These are phyloP conservation scores for Sebastes baramenuke DNA, from an alignment of 2,797 vertebrate species.

Conservation along the genomic window DNA sequence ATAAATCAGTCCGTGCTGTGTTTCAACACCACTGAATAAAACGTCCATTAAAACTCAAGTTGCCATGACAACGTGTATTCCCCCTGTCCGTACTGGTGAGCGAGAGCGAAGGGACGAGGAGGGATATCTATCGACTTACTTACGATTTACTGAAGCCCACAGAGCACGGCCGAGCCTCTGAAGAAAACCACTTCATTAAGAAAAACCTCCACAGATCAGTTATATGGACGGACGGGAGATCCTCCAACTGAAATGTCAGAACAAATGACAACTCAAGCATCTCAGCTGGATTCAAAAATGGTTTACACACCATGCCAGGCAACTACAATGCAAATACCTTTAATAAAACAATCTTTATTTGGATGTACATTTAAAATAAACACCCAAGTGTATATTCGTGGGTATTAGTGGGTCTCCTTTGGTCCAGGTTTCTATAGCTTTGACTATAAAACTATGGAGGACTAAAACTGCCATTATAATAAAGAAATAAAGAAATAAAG, in stretches of 20 bases:
- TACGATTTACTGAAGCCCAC: slow-evolving; percentile 10
- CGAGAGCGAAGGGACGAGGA: neutral
- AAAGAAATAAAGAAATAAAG: too few relatives aligned
- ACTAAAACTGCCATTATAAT: too few relatives aligned
- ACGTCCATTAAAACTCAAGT: slow-evolving; percentile 43
- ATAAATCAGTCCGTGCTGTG: neutral
- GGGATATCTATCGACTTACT: slow-evolving; percentile 1
- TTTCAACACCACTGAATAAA: slow-evolving; percentile 19
- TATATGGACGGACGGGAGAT: neutral
- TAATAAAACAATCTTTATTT: neutral
- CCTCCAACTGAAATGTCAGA: slow-evolving; percentile 11
- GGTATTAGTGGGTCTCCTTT: neutral
- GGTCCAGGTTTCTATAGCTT: neutral
- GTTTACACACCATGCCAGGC: neutral
- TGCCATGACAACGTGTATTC: slow-evolving; percentile 43
- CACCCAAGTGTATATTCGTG: neutral
- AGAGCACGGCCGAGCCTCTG: slow-evolving; percentile 9
- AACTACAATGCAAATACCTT: neutral
- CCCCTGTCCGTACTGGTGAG: neutral
- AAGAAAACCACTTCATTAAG: slow-evolving; percentile 16
- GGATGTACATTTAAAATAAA: neutral
- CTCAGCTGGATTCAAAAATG: neutral
- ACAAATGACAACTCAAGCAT: neutral
- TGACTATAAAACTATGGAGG: neutral
- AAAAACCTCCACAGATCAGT: slow-evolving; percentile 34